Evolutionary conservation across 2,797 vertebrate genomes (phyloP), one percentile per base, ranked within the genome.

Genomic region (Alosa sapidissima): DNA sequence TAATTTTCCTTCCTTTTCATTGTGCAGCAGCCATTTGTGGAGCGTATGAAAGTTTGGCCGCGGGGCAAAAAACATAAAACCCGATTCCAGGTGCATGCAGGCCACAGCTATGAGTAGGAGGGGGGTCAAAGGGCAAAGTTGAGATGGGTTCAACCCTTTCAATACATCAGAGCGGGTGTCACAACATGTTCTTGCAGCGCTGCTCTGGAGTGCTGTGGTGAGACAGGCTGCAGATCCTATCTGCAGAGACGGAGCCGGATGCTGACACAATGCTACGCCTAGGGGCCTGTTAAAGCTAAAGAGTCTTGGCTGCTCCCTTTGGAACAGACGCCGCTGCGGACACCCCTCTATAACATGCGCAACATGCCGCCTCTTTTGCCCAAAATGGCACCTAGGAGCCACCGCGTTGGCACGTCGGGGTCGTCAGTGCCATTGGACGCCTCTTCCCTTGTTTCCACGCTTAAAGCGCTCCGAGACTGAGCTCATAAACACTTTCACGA

Each of bases 81-180:
- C 86, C 75, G 4, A 65, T 91, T 94, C 94, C 94, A 95, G 94
- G 94, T 95, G 94, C 90, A 91, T 88, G 65, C 85, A 41, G 41
- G 90, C 92, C 90, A 92, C 87, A 91, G 89, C 92, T 89, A 84
- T 41, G 88, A 90, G 91, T 91, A 91, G 93, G 89, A 88, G 91
- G 87, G 89, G 91, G 93, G 94, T 95, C 93, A 93, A 87, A 91
- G 94, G 92, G 93, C 90, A 93, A 85, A 94, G 93, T 94, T 95
- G 93, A 90, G 68, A 36, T 81, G 85, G 84, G 85, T 89, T 90
- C 88, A 93, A 86, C 88, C 88, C 92, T 90, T 92, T 92, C 91
- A 92, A 93, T 94, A 93, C 93, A 94, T 94, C 94, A 94, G 88
- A 62, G 68, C 89, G 91, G 92, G 92, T 92, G 90, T 93, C 90